Evolutionary conservation across 1,140 invertebrate genomes (phyloP), one percentile per base, ranked within the genome.

Genomic region (Choristoneura fumiferana): DNA sequence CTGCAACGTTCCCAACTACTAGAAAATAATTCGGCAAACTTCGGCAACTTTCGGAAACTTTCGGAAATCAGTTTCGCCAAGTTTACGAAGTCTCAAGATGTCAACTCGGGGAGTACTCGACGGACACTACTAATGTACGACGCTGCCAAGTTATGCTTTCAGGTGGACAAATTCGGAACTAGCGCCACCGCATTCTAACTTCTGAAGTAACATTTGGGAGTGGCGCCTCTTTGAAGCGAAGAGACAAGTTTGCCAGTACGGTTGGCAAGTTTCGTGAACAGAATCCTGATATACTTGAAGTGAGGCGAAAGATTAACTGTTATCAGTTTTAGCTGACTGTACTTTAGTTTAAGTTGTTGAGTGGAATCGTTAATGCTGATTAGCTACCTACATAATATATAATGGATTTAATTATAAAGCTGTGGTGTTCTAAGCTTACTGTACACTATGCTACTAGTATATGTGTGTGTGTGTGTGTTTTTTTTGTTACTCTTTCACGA

Each of bases 91-190:
- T 49, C 22, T 22, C 43, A 49, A 49, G 43, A 49, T 49, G 43
- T 49, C 43, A 49, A 49, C 43, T 49, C 43, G 8, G 12, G 18
- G 22, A 29, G 22, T 29, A 49, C 43, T 49, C 43, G 12, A 49
- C 22, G 43, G 43, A 49, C 18, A 22, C 43, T 49, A 29, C 22
- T 49, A 49, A 49, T 49, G 22, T 22, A 49, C 43, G 22, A 17
- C 43, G 43, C 43, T 49, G 43, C 43, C 18, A 49, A 49, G 43
- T 49, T 49, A 49, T 29, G 3, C 12, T 39, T 49, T 49, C 43
- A 49, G 43, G 43, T 49, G 43, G 43, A 18, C 43, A 49, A 49
- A 49, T 49, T 49, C 12, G 43, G 43, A 49, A 49, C 43, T 49
- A 49, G 43, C 17, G 10, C 10, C 17, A 18, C 43, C 43, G 22